Evolutionary conservation across 2,113 vertebrate species (phyloP).

Genomic region (Dipodomys ordii): DNA sequence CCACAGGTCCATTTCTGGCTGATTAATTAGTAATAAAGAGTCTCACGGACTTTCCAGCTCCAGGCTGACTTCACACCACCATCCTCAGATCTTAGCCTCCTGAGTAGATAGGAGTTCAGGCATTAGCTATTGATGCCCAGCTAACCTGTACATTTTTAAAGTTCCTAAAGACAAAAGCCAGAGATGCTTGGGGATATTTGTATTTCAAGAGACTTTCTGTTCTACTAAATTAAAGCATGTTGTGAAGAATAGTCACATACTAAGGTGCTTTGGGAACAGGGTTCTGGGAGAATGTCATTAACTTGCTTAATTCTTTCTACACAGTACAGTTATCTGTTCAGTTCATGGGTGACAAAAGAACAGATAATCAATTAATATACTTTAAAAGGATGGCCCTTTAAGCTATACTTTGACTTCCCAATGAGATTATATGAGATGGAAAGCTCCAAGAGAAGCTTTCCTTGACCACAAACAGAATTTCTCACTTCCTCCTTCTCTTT

Average conservation of each 20-base stretch:
- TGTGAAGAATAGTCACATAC: neutral
- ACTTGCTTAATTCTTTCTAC: constrained; percentile 20
- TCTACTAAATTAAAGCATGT: neutral
- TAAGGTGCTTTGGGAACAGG: neutral
- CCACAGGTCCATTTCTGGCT: no score
- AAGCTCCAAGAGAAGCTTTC: neutral
- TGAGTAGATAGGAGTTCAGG: no score
- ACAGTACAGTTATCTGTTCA: constrained; percentile 20
- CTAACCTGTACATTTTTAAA: neutral
- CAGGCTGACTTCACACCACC: no score
- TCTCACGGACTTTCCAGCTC: no score
- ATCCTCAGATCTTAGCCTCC: no score
- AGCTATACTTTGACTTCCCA: constrained; percentile 22
- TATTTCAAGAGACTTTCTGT: constrained; percentile 20
- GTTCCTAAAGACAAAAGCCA: constrained; percentile 25
- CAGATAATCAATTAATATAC: neutral
- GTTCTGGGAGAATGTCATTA: constrained; percentile 12
- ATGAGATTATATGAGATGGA: neutral
- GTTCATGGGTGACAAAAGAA: neutral
- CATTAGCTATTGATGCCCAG: no score
- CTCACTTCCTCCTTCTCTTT: neutral
- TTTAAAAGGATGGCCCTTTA: constrained; percentile 19
- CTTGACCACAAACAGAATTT: constrained; percentile 1
- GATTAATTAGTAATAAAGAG: no score
- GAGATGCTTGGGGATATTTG: neutral